Base-by-base conservation (phyloP, 2,888 invertebrate genomes). In the Eremobia ochroleuca region DNA sequence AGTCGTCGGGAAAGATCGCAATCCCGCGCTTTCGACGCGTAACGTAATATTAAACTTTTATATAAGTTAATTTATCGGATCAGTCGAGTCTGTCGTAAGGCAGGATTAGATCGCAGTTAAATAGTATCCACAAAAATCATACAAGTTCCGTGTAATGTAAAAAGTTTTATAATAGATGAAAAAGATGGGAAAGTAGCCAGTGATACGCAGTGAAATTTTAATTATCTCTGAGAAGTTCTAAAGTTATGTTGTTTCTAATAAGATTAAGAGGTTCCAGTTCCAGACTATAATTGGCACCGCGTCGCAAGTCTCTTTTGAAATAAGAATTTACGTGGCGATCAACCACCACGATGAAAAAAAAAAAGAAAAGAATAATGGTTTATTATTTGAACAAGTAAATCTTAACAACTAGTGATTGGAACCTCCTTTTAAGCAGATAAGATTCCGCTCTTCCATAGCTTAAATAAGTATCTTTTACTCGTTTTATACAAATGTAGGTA, bases 1-100 rank as follows among this genome's bases (percentile, higher is more conserved):
- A 85, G 87, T 80, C 82, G 84, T 82, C 76, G 79, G 88, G 89
- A 90, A 90, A 91, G 88, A 92, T 92, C 86, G 90, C 87, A 90
- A 92, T 91, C 90, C 86, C 83, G 86, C 79, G 81, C 82, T 81
- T 81, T 79, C 85, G 72, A 86, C 85, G 85, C 87, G 88, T 89
- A 88, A 88, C 88, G 87, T 87, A 82, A 87, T 88, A 89, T 90
- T 87, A 89, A 90, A 90, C 88, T 87, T 90, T 87, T 89, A 83
- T 83, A 79, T 68, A 85, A 88, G 89, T 87, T 88, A 89, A 91
- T 92, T 91, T 90, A 89, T 89, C 76, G 85, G 88, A 87, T 90
- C 81, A 85, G 76, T 85, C 79, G 85, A 85, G 77, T 88, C 87
- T 85, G 66, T 82, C 87, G 86, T 90, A 87, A 78, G 87, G 77